Conservation (phyloP, 2,888 invertebrate genomes). For the Megalurothrips usitatus region DNA sequence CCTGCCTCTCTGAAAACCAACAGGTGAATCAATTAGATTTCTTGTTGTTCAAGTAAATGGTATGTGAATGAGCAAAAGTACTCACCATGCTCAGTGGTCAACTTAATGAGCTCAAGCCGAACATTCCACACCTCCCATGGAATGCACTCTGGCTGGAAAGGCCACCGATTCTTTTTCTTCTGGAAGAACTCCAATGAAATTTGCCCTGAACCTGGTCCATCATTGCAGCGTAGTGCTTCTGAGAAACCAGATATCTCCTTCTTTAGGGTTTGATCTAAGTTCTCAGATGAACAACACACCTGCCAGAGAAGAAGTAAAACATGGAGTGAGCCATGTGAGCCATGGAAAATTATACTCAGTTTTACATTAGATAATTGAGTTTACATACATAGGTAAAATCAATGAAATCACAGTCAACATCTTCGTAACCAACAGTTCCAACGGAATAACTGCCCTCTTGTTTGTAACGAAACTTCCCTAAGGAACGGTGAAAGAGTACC, state of each 20-base stretch:
- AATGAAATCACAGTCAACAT: slow-evolving; percentile 96
- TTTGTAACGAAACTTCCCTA: slow-evolving; percentile 91
- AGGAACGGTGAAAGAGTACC: slow-evolving; percentile 81
- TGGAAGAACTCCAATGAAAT: slow-evolving; percentile 95
- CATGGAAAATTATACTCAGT: not conserved
- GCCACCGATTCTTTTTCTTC: slow-evolving; percentile 83
- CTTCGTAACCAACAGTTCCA: slow-evolving; percentile 91
- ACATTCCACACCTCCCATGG: slow-evolving; percentile 99
- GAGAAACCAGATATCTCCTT: slow-evolving; percentile 74
- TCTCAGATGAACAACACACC: slow-evolving; percentile 82
- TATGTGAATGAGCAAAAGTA: slow-evolving; percentile 27
- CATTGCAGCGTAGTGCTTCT: slow-evolving; percentile 67
- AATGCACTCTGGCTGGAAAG: slow-evolving; percentile 83
- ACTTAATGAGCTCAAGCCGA: slow-evolving; percentile 78
- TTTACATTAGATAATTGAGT: not conserved
- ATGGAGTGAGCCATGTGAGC: not conserved
- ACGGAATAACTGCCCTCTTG: slow-evolving; percentile 93
- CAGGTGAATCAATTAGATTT: not conserved
- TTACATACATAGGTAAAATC: slow-evolving; percentile 86
- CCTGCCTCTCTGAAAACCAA: slow-evolving; percentile 63
- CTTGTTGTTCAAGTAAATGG: too few relatives aligned
- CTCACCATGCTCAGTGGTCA: slow-evolving; percentile 71
- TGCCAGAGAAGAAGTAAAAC: slow-evolving; percentile 38
- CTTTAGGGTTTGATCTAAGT: slow-evolving; percentile 65
- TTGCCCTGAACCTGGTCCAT: slow-evolving; percentile 65